Evolutionary conservation across 2,888 invertebrate genomes (phyloP), one percentile per base, ranked within the genome.

Genomic region (Eristalis arbustorum): DNA sequence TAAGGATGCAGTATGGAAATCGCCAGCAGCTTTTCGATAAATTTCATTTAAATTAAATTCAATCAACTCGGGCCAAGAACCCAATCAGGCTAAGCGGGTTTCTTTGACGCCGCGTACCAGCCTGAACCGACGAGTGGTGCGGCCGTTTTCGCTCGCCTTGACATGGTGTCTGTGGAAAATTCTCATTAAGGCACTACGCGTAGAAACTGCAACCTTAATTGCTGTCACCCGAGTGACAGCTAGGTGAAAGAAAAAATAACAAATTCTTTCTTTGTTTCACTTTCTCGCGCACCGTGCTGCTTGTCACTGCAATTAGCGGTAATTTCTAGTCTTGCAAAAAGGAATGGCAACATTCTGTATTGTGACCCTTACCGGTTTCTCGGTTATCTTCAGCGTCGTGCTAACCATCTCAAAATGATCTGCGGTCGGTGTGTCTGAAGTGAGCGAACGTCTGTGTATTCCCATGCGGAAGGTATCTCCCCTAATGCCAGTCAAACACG

Each of bases 301-400:
- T 23, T 10, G 13, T 37, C 63, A 71, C 14, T 22, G 72, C 40
- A 69, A 84, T 82, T 74, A 84, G 69, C 66, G 74, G 77, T 66
- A 77, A 74, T 62, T 69, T 49, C 76, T 5, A 3, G 25, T n/a
- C 25, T 23, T 57, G 49, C 59, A 57, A 67, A 61, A 59, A 68
- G n/a, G 72, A 56, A 63, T 40, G 8, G 11, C 8, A 62, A 42
- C 59, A 42, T 23, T 42, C 37, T 63, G 37, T 59, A 22, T 25
- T 49, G 22, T 3, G 59, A 56, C 34, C 59, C 90, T 89, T 89
- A 90, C 90, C 89, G 89, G 87, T 75, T 89, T 89, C 40, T 90
- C 89, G 69, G 90, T 88, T 88, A 90, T 90, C 82, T 90, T 89
- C 79, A 90, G 79, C 28, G 90, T 89, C 76, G 88, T 89, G 89